Conservation (phyloP, 30 jellyfish, hydroid and myxozoan species). For the Aurelia aurita complex sp. Pacific region DNA sequence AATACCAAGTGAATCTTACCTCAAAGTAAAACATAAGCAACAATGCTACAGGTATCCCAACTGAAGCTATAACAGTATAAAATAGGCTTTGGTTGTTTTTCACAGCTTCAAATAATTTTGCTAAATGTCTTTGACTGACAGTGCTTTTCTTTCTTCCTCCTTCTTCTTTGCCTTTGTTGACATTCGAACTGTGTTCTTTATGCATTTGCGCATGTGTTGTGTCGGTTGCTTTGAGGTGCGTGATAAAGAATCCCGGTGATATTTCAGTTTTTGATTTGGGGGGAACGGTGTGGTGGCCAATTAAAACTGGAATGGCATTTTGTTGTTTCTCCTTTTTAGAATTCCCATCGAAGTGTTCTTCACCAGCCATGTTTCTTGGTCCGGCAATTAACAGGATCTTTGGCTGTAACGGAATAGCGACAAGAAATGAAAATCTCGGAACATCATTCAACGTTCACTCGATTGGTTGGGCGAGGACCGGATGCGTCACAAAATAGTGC, state of each 20-base stretch:
- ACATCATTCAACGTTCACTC: too few species aligned
- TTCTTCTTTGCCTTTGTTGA: constrained; percentile 13
- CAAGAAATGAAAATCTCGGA: too few species aligned
- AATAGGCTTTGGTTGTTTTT: constrained; percentile 82
- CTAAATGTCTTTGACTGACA: constrained; percentile 47
- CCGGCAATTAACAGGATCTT: constrained; percentile 93
- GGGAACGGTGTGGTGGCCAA: constrained; percentile 98
- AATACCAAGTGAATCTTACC: constrained; percentile 42
- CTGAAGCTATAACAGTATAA: constrained; percentile 89
- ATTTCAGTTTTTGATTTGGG: constrained; percentile 65
- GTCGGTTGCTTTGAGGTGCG: constrained; percentile 52
- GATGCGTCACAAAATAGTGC: too few species aligned
- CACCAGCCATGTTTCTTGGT: constrained; percentile 69
- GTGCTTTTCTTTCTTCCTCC: constrained; percentile 5
- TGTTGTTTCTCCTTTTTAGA: constrained; percentile 38
- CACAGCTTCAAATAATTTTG: constrained; percentile 73
- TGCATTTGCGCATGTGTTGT: constrained; percentile 18
- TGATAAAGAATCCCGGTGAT: constrained; percentile 83
- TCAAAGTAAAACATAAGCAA: constrained; percentile 88
- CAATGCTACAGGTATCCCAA: constrained; percentile 91
- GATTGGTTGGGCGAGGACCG: too few species aligned
- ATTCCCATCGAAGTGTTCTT: constrained; percentile 32
- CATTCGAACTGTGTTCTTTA: constrained; percentile 4
- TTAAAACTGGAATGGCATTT: constrained; percentile 92
- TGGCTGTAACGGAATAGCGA: constrained; percentile 66